Percentiles rank a stretch among this genome's conserved stretches.
phyloP scores from a whole-genome alignment of 1,140 invertebrate genomes.

The Nautilus pompilius region DNA sequence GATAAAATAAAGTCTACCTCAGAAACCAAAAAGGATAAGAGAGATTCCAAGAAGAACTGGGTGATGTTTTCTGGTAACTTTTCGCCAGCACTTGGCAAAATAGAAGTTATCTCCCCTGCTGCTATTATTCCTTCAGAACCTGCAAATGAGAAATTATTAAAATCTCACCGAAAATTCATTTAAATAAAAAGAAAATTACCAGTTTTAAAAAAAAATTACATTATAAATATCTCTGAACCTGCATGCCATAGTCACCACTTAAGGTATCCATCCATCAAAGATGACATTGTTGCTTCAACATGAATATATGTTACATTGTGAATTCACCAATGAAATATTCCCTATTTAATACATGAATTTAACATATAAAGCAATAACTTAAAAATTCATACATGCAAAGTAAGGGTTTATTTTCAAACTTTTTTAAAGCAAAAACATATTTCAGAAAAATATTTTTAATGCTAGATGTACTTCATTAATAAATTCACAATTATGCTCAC shows the following conservation, averaged over 20 bases:
- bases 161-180: not conserved
- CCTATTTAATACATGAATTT: no score
- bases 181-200: not conserved
- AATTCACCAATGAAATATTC: no score
- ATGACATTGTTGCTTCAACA: conserved; percentile 1
- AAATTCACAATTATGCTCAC: no score
- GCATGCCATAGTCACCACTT: not conserved
- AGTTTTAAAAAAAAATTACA: not conserved
- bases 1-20: conserved; percentile 60
- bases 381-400: no score
- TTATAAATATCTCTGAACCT: not conserved
- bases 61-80: conserved; percentile 84
- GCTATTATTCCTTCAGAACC: conserved; percentile 67
- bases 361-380: no score
- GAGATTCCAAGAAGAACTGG: conserved; percentile 80
- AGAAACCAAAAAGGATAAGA: conserved; percentile 88
- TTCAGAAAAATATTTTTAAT: no score
- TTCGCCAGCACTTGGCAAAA: conserved; percentile 81
- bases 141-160: conserved; percentile 31
- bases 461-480: no score
- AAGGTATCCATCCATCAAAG: not conserved
- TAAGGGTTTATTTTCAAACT: no score
- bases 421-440: no score
- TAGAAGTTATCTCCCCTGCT: conserved; percentile 75
- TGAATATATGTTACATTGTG: no score